Evolutionary conservation across 2,888 invertebrate species (phyloP), one percentile per base, ranked within the genome.

Genomic region (Drosophila planitibia): DNA sequence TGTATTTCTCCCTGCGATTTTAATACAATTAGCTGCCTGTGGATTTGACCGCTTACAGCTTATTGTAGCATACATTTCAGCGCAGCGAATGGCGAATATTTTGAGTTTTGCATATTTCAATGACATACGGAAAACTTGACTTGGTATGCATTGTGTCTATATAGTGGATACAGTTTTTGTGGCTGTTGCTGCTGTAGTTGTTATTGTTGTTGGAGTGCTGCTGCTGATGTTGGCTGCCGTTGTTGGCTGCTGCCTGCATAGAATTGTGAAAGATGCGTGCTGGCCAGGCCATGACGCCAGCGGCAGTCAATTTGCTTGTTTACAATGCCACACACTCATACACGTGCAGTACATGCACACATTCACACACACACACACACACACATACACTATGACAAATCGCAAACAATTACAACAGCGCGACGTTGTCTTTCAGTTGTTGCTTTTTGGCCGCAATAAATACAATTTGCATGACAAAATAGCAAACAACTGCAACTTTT

Each of bases 391-490:
- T 70, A 73, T 89, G 82, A 73, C 83, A 85, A 87, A 87, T 82
- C 79, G 70, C 81, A 87, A 87, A 89, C 88, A 83, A 89, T 89
- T 85, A 87, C 83, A 76, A 81, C 73, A 63, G 61, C 81, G 76
- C 73, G 67, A 71, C 76, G 79, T 74, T 79, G 81, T 83, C 79
- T 81, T 59, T 74, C 60, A 64, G 76, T 73, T 58, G 67, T 80
- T 86, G 82, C 72, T 78, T 74, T 85, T 83, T 82, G 80, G 90
- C 83, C 90, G 87, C 87, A 87, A 87, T 87, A 87, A 87, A 87
- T 87, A 89, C 88, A 87, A 87, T 87, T 87, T 87, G 87, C 87
- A 87, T 87, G 87, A 89, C 87, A 87, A 89, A 87, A 87, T 87
- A 90, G 90, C 87, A 87, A 87, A 88, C 90, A 89, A 85, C 85